phyloP scores from a whole-genome alignment of 1,140 invertebrate species.

The Lasioglossum baleicum region DNA sequence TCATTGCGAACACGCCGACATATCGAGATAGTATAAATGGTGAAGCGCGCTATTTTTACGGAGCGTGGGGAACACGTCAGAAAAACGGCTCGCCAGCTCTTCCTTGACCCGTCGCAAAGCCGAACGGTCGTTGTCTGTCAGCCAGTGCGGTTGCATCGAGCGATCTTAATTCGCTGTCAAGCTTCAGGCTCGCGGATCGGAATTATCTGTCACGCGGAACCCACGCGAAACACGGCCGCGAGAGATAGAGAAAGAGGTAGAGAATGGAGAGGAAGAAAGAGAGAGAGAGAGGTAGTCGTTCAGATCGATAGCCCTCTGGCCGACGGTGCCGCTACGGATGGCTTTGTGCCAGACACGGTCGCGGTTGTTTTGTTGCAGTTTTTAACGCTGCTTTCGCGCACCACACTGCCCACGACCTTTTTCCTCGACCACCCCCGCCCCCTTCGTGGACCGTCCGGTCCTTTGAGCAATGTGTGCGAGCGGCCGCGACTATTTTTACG shows the following conservation, averaged over 20 bases:
- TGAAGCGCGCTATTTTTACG: not conserved
- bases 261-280: not conserved
- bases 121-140: conserved; percentile 2
- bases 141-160: conserved; percentile 10
- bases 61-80: not conserved
- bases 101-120: conserved; percentile 26
- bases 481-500: conserved; percentile 41
- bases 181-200: not conserved
- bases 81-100: not conserved
- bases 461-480: conserved; percentile 16
- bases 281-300: not conserved
- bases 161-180: conserved; percentile 26
- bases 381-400: conserved; percentile 15
- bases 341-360: conserved; percentile 47
- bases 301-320: conserved; percentile 50
- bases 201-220: conserved; percentile 22
- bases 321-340: conserved; percentile 43
- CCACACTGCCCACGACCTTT: not conserved
- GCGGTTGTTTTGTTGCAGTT: conserved; percentile 52
- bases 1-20: not conserved
- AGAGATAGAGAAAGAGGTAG: not conserved
- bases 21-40: not conserved
- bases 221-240: not conserved
- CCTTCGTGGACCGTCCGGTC: not conserved
- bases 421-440: not conserved